Conservation (phyloP, 23 tunicate species). For the Diplosoma virens region DNA sequence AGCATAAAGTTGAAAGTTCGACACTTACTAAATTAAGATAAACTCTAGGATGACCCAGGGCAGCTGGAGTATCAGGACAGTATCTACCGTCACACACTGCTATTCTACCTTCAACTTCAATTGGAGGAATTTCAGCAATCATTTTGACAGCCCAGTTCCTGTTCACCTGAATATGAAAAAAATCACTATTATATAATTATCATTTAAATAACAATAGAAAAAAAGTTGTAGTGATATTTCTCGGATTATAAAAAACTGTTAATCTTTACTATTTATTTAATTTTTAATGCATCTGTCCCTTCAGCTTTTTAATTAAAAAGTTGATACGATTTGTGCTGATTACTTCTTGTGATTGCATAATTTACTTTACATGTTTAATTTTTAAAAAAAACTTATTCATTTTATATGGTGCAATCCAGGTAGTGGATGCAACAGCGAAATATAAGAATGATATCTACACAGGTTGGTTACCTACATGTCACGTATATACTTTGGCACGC, state of each 20-base stretch:
- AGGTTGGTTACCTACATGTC: too few relatives aligned
- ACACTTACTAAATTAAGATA: slow-evolving; percentile 78
- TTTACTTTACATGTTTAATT: too few relatives aligned
- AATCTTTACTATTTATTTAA: neutral
- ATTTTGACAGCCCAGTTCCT: slow-evolving; percentile 86
- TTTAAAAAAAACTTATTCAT: too few relatives aligned
- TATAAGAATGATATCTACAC: too few relatives aligned
- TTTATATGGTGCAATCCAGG: too few relatives aligned
- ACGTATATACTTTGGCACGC: too few relatives aligned
- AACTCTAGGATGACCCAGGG: slow-evolving; percentile 90
- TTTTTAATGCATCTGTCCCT: too few relatives aligned
- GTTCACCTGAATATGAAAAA: slow-evolving; percentile 85
- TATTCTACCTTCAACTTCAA: slow-evolving; percentile 84
- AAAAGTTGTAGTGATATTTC: neutral
- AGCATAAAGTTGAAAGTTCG: too few relatives aligned
- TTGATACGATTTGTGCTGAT: too few relatives aligned
- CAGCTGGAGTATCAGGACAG: slow-evolving; percentile 60
- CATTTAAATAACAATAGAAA: neutral
- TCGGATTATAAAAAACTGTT: neutral
- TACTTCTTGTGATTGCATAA: too few relatives aligned
- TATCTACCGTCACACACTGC: slow-evolving; percentile 81
- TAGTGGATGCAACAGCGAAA: too few relatives aligned
- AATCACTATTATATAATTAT: neutral
- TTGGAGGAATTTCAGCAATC: slow-evolving; percentile 77
- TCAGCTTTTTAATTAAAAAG: too few relatives aligned